Evolutionary conservation across 2,888 invertebrate species (phyloP), one percentile per base, ranked within the genome.

Genomic region (Belgica antarctica): DNA sequence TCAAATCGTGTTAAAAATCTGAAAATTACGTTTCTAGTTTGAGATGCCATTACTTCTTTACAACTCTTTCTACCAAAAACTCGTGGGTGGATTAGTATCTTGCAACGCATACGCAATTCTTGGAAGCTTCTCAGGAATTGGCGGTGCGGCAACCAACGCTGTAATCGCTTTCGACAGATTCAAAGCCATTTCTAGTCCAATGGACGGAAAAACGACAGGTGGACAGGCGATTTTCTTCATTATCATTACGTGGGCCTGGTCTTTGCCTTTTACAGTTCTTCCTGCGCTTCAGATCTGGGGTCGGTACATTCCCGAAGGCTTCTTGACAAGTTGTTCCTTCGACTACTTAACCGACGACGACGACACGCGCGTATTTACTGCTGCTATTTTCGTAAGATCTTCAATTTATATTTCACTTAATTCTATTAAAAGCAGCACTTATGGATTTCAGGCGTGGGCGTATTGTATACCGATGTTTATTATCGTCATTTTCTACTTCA

Each of bases 121-220:
- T 0, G 89, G 89, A 0, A 82, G 85, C 7, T 77, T 88, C 41
- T 86, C 88, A 0, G 89, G 89, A 0, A 84, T 88, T 12, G 88
- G 88, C 0, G 87, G 86, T 0, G 83, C 88, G 0, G 85, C 87
- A 34, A 85, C 87, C 0, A 89, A 89, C 74, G 88, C 87, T 52
- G 85, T 87, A 19, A 89, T 89, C 71, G 88, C 89, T 2, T 88
- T 84, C 75, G 89, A 89, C 76, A 83, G 89, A 81, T 86, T 85
- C 76, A 85, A 84, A 74, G 88, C 88, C 2, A 88, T 88, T 75
- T 87, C 88, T 4, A 86, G 86, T 75, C 88, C 88, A 0, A 83
- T 88, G 72, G 88, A 88, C 75, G 88, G 88, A 8, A 82, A 88
- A 66, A 81, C 89, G 73, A 87, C 85, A 75, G 83, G 80, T 73